Base-by-base conservation (phyloP, 2,113 vertebrate genomes). In the Scophthalmus maximus region DNA sequence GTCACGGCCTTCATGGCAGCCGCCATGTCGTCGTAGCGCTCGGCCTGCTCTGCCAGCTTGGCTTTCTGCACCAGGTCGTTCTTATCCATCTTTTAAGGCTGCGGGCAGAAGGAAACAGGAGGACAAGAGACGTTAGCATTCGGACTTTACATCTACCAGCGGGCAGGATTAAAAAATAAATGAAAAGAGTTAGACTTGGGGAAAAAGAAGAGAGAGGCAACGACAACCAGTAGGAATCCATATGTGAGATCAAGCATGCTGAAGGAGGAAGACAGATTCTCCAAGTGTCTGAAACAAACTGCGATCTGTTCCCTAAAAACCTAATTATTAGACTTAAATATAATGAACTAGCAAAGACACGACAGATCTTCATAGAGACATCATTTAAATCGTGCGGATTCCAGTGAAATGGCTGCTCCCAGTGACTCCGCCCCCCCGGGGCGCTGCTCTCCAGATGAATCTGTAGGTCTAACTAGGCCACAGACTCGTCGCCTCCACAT, bases 1-100 rank as follows among this genome's bases (percentile, higher is more conserved):
- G 97, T 99, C 88, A 99, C 97, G 0, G 94, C 92, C 91, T 99
- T 99, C 98, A 99, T 99, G 44, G 97, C 95, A 51, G 95, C 94
- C 65, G 97, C 96, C 98, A 99, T 99, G 81, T 99, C 98, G 75
- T 99, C 98, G 9, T 99, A 99, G 81, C 96, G 98, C 91, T 99
- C 97, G 0, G 97, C 96, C 95, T 99, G 98, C 83, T 99, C 98
- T 1, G 97, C 95, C 44, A 99, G 94, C 56, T 98, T 99, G 87
- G 98, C 98, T 92, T 98, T 99, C 95, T 99, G 97, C 66, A 99
- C 96, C 93, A 98, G 95, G 85, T 99, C 98, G 75, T 94, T 95
- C 93, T 97, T 99, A 92, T 98, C 97, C 98, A 99, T 99, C 85
- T 94, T 92, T 93, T 88, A 90, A n/a, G 91, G 93, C 80, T 84